These are phyloP conservation scores for Chelonus formosanus DNA, from an alignment of 2,888 invertebrate genomes.

Conservation along the genomic window DNA sequence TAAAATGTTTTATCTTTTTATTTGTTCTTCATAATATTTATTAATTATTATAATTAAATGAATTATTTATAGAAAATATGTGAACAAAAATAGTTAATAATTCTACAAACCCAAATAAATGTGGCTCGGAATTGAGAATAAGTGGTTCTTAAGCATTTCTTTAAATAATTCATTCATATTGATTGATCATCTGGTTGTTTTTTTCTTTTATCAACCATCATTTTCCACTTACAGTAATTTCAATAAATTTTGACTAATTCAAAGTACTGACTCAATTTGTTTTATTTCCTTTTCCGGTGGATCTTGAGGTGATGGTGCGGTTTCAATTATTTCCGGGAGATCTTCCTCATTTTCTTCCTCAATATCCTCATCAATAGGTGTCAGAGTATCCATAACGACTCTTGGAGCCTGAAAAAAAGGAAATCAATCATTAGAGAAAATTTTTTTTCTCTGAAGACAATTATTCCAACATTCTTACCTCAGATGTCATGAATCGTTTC, in stretches of 20 bases:
- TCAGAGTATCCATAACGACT: constrained; percentile 76
- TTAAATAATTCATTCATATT: constrained; percentile 10
- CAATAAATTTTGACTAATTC: constrained; percentile 48
- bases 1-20: too few relatives aligned
- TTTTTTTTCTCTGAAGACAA: neutral
- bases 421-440: constrained; percentile 3
- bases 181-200: neutral
- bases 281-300: constrained; percentile 69
- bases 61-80: too few relatives aligned
- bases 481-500: constrained; percentile 67
- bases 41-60: too few relatives aligned
- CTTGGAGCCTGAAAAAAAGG: constrained; percentile 68
- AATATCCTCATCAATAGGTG: constrained; percentile 80
- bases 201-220: neutral
- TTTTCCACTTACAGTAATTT: too few relatives aligned
- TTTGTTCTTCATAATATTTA: too few relatives aligned
- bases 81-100: too few relatives aligned
- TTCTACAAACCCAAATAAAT: too few relatives aligned
- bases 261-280: constrained; percentile 80
- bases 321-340: constrained; percentile 81
- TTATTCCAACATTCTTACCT: constrained; percentile 45
- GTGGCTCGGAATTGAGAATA: too few relatives aligned
- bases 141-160: too few relatives aligned
- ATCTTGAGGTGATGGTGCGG: constrained; percentile 70
- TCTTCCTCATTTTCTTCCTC: constrained; percentile 79